Evolutionary conservation across 2,797 vertebrate species (phyloP).

Genomic region (Setipinna tenuifilis): DNA sequence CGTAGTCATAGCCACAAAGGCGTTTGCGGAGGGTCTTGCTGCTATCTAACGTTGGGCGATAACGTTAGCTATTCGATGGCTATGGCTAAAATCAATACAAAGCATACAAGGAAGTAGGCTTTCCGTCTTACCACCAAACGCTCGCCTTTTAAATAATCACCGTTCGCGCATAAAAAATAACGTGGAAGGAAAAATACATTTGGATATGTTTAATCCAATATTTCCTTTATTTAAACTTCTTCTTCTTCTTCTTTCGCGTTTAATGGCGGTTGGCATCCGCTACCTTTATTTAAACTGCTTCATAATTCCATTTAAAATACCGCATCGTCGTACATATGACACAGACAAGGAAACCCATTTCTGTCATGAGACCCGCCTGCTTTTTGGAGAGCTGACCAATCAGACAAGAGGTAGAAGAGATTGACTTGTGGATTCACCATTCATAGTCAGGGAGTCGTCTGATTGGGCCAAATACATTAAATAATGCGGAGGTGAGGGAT

Average conservation of each 20-base stretch:
- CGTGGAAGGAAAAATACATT: background rate
- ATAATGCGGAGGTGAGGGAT: background rate
- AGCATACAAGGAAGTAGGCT: background rate
- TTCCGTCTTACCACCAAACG: rapidly evolving
- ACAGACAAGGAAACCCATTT: conserved; percentile 68
- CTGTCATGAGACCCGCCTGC: conserved; percentile 43
- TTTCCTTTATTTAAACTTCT: conserved; percentile 9
- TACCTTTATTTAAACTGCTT: conserved; percentile 9
- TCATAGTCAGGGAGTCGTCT: rapidly evolving
- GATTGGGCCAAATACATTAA: conserved; percentile 5
- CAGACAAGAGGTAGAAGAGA: background rate
- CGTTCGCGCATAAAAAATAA: background rate
- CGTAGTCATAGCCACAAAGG: conserved; percentile 70
- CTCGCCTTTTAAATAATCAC: rapidly evolving
- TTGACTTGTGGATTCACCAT: background rate
- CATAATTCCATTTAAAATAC: background rate
- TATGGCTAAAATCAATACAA: conserved; percentile 40
- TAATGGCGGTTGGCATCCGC: too few relatives aligned
- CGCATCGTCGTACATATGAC: conserved; percentile 54
- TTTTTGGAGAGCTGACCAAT: conserved; percentile 48
- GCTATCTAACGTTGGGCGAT: conserved; percentile 14
- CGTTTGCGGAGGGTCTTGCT: conserved; percentile 33
- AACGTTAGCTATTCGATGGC: conserved; percentile 31
- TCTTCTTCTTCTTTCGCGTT: too few relatives aligned
- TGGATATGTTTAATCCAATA: background rate